A percentile compares a stretch with the other conserved stretches of the same genome.
These are phyloP conservation scores for Esox lucius DNA, from an alignment of 2,797 vertebrate genomes.

Conservation along the genomic window DNA sequence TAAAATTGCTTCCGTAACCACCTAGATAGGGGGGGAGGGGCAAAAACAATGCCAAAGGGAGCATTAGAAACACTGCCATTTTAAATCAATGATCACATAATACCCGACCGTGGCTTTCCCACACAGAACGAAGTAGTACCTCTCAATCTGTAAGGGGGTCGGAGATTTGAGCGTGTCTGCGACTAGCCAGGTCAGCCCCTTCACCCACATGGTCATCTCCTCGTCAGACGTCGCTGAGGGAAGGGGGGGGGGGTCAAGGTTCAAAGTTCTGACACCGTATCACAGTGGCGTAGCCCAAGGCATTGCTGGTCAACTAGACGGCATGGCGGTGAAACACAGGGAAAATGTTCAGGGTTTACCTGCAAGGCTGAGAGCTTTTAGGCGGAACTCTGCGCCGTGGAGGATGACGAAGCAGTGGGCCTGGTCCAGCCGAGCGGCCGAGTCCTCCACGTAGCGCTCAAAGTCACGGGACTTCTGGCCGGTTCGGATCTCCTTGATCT, in stretches of 20 bases:
- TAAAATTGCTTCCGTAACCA: slow-evolving; percentile 99
- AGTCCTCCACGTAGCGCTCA: slow-evolving; percentile 96
- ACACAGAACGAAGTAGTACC: slow-evolving; percentile 64
- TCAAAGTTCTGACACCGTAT: not conserved
- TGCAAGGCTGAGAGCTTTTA: slow-evolving; percentile 95
- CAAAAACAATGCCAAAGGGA: not conserved
- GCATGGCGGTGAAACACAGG: not conserved
- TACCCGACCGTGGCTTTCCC: not conserved
- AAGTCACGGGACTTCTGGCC: slow-evolving; percentile 94
- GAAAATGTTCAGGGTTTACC: slow-evolving; percentile 67
- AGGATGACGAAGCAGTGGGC: slow-evolving; percentile 95
- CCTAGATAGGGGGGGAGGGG: slow-evolving; percentile 59
- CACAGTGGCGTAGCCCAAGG: no score
- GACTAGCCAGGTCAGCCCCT: slow-evolving; percentile 90
- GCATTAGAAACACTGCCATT: not conserved
- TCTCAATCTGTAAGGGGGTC: slow-evolving; percentile 94
- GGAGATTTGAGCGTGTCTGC: slow-evolving; percentile 88
- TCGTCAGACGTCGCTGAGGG: slow-evolving; percentile 90
- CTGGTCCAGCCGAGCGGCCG: slow-evolving; percentile 80
- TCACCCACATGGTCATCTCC: slow-evolving; percentile 98
- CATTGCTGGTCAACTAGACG: no score
- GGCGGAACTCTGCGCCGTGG: slow-evolving; percentile 93
- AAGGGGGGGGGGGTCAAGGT: not conserved
- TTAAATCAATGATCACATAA: not conserved
- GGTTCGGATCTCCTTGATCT: slow-evolving; percentile 95